A percentile compares a stretch with the other conserved stretches of the same genome.
These are phyloP conservation scores for Dryobotodes eremita DNA, from an alignment of 2,888 invertebrate species.

Conservation along the genomic window DNA sequence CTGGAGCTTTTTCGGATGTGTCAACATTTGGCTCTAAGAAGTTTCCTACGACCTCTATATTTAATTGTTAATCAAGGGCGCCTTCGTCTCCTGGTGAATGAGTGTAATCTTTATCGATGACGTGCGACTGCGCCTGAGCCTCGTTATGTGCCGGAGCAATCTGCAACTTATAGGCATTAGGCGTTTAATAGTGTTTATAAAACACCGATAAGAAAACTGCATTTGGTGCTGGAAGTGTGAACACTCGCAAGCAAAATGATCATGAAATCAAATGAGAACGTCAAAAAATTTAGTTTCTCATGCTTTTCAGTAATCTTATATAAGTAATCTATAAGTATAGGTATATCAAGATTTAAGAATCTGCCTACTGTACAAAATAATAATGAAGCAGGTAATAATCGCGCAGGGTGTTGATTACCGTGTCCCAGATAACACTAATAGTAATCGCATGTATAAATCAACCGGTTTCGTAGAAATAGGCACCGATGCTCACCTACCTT, in stretches of 20 bases:
- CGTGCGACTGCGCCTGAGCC: constrained; percentile 19
- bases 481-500: constrained; percentile 70
- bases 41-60: constrained; percentile 47
- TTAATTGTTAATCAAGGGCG: constrained; percentile 55
- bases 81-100: constrained; percentile 30
- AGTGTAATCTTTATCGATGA: constrained; percentile 62
- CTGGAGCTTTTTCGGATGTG: constrained; percentile 67
- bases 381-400: constrained; percentile 27
- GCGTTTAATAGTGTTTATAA: constrained; percentile 58
- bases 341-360: neutral
- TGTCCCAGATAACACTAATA: constrained; percentile 61
- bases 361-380: constrained; percentile 4
- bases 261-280: neutral
- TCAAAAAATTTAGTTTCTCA: neutral
- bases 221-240: constrained; percentile 20
- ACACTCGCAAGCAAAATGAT: neutral
- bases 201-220: constrained; percentile 62
- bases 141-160: constrained; percentile 29
- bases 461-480: constrained; percentile 72
- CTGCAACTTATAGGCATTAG: constrained; percentile 45
- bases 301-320: neutral
- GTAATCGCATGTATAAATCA: constrained; percentile 67
- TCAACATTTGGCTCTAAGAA: constrained; percentile 48
- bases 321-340: neutral
- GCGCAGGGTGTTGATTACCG: constrained; percentile 38